Percentiles rank a stretch among this genome's conserved stretches.
Conservation (phyloP, 2,797 vertebrate genomes). For the Prionace glauca region DNA sequence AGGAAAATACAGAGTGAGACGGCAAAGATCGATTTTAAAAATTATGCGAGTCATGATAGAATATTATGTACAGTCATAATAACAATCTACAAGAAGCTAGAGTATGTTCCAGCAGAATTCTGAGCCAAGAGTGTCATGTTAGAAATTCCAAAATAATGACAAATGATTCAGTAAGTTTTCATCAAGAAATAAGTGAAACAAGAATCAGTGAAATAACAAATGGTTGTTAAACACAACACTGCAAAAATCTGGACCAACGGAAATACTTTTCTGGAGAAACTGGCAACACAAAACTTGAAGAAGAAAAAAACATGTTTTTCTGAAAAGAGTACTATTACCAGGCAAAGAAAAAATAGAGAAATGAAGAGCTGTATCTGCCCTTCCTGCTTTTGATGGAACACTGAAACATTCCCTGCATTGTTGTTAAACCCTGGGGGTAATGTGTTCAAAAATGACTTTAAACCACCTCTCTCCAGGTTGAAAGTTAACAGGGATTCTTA, state of each 20-base stretch:
- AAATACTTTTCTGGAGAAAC: background rate
- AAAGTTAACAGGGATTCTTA: background rate
- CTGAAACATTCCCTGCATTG: no score
- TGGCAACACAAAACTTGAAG: background rate
- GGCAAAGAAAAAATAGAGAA: no score
- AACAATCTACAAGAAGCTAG: background rate
- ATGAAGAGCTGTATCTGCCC: no score
- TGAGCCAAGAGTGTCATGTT: background rate
- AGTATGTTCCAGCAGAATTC: background rate
- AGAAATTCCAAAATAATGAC: background rate
- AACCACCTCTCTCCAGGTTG: background rate
- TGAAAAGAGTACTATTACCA: background rate
- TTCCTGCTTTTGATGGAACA: no score
- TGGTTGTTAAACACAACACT: background rate
- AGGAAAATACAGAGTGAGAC: background rate
- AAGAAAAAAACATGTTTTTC: background rate
- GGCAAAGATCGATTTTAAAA: background rate
- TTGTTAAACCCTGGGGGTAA: background rate
- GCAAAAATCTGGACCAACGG: background rate
- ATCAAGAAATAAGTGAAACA: background rate
- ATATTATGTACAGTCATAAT: background rate
- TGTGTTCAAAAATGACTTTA: background rate
- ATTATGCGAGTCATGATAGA: background rate
- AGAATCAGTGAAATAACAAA: background rate
- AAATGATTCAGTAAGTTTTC: background rate